Evolutionary conservation across 1,140 invertebrate genomes (phyloP), one percentile per base, ranked within the genome.

Genomic region (Anoplophora glabripennis): DNA sequence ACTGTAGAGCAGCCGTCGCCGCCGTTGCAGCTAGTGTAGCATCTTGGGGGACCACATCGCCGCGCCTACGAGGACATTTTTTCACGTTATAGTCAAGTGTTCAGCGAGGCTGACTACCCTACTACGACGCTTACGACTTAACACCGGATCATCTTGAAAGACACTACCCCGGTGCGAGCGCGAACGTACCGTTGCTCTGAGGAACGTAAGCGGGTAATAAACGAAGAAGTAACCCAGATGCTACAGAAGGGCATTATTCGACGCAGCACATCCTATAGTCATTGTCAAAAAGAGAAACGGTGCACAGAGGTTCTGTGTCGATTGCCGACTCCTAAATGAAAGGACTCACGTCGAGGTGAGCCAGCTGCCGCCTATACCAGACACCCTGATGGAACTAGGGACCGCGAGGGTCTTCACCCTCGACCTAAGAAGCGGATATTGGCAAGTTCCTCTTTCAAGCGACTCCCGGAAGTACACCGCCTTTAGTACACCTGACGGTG

Each of bases 241-340:
- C 41, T 63, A 7, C 37, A 38, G 0, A 41, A 28, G 0, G 49
- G 60, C 0, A 45, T 68, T 0, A 68, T 68, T 5, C 49, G 49
- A 15, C 59, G 37, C 0, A 47, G 36, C 4, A 41, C 12, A 0
- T 61, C 59, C 64, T 10, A 35, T 63, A 0, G 64, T 66, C 9
- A 17, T 64, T 1, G 67, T 69, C 0, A 36, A n/a, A 8, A 63
- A 61, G 35, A 63, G 63, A 18, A 61, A 63, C 35, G 65, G 64
- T 1, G 38, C 45, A 15, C 46, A 44, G 14, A 48, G 69, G 8
- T 67, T 72, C 41, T 72, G 66, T 41, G 48, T 69, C 0, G 65
- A 72, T 38, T 70, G 66, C 41, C 54, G 72, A 1, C 28, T 48
- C 8, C 34, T 83, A 0, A 84, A 83, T 59, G 33, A 49, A 0